Evolutionary conservation across 2,113 vertebrate species (phyloP).

Genomic region (Carassius carassius): DNA sequence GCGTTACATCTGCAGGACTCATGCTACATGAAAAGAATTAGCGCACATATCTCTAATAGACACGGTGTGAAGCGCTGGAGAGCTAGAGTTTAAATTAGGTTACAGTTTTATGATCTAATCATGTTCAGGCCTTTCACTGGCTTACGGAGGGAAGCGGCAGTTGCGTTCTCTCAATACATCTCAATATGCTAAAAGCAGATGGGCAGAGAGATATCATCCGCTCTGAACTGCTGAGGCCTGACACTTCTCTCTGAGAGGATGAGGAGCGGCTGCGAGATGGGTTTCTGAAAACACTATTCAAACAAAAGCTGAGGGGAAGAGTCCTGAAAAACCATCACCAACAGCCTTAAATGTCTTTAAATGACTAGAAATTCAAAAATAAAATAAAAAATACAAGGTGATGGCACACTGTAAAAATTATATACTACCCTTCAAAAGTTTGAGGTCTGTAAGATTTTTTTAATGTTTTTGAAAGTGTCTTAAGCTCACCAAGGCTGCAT

Average conservation of each 20-base stretch:
- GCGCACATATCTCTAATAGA: constrained; percentile 75
- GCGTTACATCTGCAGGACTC: constrained; percentile 72
- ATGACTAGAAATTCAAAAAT: not conserved
- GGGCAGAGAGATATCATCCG: constrained; percentile 65
- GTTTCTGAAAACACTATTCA: constrained; percentile 23
- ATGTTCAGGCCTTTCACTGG: constrained; percentile 68
- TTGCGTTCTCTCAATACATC: constrained; percentile 67
- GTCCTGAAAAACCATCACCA: not conserved
- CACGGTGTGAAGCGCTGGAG: constrained; percentile 63
- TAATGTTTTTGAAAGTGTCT: too few species aligned
- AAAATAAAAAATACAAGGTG: too few species aligned
- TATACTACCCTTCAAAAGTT: not conserved
- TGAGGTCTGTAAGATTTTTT: not conserved
- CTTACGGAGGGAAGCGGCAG: constrained; percentile 69
- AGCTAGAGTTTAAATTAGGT: constrained; percentile 75
- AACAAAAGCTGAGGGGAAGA: constrained; percentile 40
- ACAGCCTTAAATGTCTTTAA: not conserved
- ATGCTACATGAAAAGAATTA: constrained; percentile 81
- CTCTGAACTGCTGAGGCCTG: constrained; percentile 71
- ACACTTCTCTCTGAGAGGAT: constrained; percentile 68
- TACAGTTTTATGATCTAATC: constrained; percentile 79
- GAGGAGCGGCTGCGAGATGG: constrained; percentile 65
- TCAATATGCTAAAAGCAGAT: constrained; percentile 77
- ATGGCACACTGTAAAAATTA: not conserved
- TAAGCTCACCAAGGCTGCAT: not conserved